Evolutionary conservation across 2,888 invertebrate genomes (phyloP).

Genomic region (Ferdinandea cuprea): DNA sequence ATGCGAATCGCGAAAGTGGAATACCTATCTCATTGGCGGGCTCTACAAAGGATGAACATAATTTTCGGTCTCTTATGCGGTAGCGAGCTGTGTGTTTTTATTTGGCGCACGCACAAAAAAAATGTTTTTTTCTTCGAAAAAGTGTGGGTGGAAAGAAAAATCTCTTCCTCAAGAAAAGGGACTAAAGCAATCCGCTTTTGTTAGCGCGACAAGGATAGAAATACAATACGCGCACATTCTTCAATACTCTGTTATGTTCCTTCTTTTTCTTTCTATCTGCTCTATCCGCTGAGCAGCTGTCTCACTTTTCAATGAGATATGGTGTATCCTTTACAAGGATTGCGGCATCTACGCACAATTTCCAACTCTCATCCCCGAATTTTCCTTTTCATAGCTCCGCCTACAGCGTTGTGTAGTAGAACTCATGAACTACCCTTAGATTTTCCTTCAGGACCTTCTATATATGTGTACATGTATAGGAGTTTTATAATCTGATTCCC

Average conservation of each 20-base stretch:
- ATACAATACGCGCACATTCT: conserved; percentile 52
- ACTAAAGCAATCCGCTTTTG: conserved; percentile 2
- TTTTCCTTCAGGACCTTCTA: conserved; percentile 46
- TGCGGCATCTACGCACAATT: conserved; percentile 70
- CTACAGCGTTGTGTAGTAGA: conserved; percentile 46
- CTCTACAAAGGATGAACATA: conserved; percentile 55
- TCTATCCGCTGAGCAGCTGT: conserved; percentile 25
- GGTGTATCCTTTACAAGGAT: conserved; percentile 54
- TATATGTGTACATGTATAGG: conserved; percentile 1
- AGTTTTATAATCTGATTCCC: conserved; percentile 27
- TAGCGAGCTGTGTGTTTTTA: conserved; percentile 33
- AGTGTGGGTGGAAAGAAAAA: conserved; percentile 39
- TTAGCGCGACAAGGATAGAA: conserved; percentile 59
- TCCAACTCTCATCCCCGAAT: conserved; percentile 46
- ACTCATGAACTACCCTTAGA: too few species aligned
- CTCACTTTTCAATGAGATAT: conserved; percentile 34
- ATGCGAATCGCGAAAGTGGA: conserved; percentile 71
- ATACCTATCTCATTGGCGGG: conserved; percentile 75
- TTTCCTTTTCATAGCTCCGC: conserved; percentile 70
- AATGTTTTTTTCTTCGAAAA: conserved; percentile 7
- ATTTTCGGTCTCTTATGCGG: conserved; percentile 26
- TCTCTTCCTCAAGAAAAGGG: conserved; percentile 42
- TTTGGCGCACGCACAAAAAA: conserved; percentile 74
- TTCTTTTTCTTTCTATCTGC: conserved; percentile 19
- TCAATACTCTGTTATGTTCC: conserved; percentile 10